Conservation (phyloP, 2,797 vertebrate species). For the Oreochromis grahami region DNA sequence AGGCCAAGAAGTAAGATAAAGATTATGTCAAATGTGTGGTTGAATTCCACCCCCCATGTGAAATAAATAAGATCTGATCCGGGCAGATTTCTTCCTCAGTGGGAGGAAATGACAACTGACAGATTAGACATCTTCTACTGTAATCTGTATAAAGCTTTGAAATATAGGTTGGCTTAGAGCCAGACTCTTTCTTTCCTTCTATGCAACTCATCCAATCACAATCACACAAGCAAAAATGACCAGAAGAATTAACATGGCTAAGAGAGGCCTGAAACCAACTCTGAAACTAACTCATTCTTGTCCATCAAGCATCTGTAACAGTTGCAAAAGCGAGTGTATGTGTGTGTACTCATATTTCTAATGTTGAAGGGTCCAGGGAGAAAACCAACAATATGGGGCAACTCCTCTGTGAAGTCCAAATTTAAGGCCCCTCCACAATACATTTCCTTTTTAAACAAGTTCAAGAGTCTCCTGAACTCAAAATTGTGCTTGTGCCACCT, state of each 20-base stretch:
- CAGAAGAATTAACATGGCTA: background rate
- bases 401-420: background rate
- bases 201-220: background rate
- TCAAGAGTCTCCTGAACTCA: background rate
- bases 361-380: background rate
- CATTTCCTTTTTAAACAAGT: background rate
- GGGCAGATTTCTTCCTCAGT: constrained; percentile 55
- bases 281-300: background rate
- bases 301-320: constrained; percentile 1
- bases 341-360: background rate
- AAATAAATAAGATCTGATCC: constrained; percentile 36
- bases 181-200: constrained; percentile 11
- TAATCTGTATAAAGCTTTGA: constrained; percentile 66
- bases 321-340: background rate
- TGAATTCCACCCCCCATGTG: background rate
- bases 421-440: background rate
- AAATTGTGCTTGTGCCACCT: background rate
- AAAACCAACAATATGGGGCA: background rate
- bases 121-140: constrained; percentile 49
- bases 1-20: constrained; percentile 62
- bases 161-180: constrained; percentile 53
- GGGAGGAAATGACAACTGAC: constrained; percentile 69
- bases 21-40: constrained; percentile 65
- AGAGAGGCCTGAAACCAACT: background rate
- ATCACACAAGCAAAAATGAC: background rate